Evolutionary conservation across 1,140 invertebrate species (phyloP).

Genomic region (Macrocentrus cingulum): DNA sequence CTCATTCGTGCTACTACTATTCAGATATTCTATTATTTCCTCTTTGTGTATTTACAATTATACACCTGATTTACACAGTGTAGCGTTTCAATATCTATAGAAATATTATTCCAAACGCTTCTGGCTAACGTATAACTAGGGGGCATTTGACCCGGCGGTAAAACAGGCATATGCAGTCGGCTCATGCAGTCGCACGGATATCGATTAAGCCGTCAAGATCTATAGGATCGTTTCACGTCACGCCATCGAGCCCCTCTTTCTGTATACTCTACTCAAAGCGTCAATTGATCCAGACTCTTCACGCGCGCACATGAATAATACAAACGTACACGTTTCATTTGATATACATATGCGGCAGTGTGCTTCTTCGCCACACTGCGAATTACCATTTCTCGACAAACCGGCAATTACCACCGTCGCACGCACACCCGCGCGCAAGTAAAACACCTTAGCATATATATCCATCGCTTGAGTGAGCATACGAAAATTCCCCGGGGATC

Average conservation of each 20-base stretch:
- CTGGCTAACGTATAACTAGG: background rate
- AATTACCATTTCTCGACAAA: constrained; percentile 26
- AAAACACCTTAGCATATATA: constrained; percentile 8
- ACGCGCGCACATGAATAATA: constrained; percentile 4
- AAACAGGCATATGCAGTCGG: background rate
- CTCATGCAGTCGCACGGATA: background rate
- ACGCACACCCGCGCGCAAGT: constrained; percentile 25
- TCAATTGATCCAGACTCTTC: constrained; percentile 10
- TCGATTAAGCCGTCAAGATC: constrained; percentile 25
- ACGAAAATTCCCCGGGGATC: constrained; percentile 23
- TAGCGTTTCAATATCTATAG: background rate
- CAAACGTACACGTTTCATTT: background rate
- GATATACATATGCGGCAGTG: no score
- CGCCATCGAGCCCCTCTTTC: background rate
- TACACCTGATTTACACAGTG: background rate
- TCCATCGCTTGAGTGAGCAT: constrained; percentile 14
- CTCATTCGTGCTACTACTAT: background rate
- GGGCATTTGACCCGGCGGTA: background rate
- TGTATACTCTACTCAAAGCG: constrained; percentile 12
- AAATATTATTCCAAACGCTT: background rate
- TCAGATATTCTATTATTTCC: background rate
- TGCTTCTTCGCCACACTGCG: constrained; percentile 4
- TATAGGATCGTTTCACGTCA: constrained; percentile 12
- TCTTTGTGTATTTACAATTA: constrained; percentile 4
- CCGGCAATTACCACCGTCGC: constrained; percentile 25